Base-by-base conservation (phyloP, 1,140 invertebrate genomes). In the Heliconius hermathena region DNA sequence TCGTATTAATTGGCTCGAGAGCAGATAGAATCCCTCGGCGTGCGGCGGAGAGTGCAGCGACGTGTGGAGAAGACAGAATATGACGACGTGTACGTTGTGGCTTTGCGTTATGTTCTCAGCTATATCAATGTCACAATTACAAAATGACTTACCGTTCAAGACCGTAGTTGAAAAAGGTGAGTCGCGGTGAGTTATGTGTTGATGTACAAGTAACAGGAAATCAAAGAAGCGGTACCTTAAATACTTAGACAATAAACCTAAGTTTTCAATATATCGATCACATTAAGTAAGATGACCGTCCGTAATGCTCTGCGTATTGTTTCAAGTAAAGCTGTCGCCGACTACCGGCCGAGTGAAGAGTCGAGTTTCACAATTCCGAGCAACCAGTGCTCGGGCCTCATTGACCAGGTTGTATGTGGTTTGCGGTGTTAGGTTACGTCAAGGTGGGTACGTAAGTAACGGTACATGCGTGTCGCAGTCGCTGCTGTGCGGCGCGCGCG, bases 91-190 rank as follows among this genome's bases (percentile, higher is more conserved):
- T 2, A 22, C 29, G 49, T 22, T 54, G 49, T 38, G 26, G 29
- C 29, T 11, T 26, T 74, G 33, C 52, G 49, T 60, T 11, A 9
- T 74, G 18, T 54, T 41, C 26, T 41, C 52, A 18, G 20, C 33
- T 54, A 26, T 74, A 22, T 26, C 73, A 22, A 8, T 54, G 52
- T 54, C 18, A 1, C 18, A 54, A n/a, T 54, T 54, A 54, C 52
- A n/a, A n/a, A 54, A 74, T 33, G n/a, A 57, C 16, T 54, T 60
- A 0, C 73, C 73, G 8, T 74, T 57, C 52, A 74, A 29, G 18
- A 74, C 73, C 18, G 49, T 36, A 2, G 52, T 33, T 36, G 73
- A 74, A 74, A 57, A 74, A 46, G 57, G 73, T 74, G 36, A 74
- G 29, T 57, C n/a, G n/a, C n/a, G n/a, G n/a, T n/a, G n/a, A n/a